These are phyloP conservation scores for Heliocidaris tuberculata DNA, from an alignment of 35 echinoderm and acorn worm genomes.

Conservation along the genomic window DNA sequence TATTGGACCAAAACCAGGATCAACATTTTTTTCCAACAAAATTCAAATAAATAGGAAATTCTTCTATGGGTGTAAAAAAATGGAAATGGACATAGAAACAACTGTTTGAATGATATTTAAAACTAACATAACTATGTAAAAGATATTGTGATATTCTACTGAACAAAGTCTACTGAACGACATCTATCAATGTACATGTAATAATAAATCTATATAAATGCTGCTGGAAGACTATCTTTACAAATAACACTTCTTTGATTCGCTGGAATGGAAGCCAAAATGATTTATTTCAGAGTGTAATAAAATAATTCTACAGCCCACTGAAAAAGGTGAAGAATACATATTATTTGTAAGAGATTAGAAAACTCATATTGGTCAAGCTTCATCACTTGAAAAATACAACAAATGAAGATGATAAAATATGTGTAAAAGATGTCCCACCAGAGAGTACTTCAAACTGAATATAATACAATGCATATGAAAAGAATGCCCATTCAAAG, in stretches of 20 bases:
- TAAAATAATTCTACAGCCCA: not conserved
- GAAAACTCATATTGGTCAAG: not conserved
- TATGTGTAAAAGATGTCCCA: too few relatives aligned
- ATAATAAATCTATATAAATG: not conserved
- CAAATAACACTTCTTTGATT: not conserved
- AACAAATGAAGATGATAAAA: not conserved
- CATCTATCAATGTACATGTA: too few relatives aligned
- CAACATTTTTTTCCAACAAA: not conserved
- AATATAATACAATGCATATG: not conserved
- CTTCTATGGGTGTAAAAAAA: too few relatives aligned
- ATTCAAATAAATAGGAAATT: too few relatives aligned
- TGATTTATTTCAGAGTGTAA: conserved; percentile 18
- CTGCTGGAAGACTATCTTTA: not conserved
- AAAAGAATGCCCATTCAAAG: not conserved
- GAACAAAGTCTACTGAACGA: too few relatives aligned
- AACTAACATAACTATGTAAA: too few relatives aligned
- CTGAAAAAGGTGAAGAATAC: not conserved
- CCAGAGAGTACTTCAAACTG: not conserved
- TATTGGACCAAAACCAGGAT: not conserved
- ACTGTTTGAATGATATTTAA: too few relatives aligned
- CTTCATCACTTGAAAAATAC: not conserved
- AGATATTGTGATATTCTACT: too few relatives aligned
- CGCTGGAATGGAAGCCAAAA: not conserved
- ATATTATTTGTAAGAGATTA: not conserved
- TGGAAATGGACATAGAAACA: too few relatives aligned